Evolutionary conservation across 2,113 vertebrate species (phyloP).

Genomic region (Scatophagus argus): DNA sequence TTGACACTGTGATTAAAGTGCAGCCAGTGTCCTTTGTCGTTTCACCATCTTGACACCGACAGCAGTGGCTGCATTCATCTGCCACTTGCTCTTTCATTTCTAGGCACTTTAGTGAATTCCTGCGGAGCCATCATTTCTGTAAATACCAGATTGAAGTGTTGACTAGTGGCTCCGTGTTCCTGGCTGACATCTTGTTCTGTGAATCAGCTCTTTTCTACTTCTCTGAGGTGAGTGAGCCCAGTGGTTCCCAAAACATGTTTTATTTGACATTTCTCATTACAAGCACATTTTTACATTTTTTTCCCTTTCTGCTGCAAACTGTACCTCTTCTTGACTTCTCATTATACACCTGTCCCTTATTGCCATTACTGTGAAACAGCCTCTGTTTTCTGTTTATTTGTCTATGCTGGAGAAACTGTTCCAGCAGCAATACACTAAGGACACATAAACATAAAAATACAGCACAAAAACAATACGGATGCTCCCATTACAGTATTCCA

Average conservation of each 20-base stretch:
- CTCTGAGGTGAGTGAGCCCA: slow-evolving; percentile 91
- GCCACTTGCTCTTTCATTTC: slow-evolving; percentile 43
- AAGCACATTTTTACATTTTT: not conserved
- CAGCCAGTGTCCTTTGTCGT: not conserved
- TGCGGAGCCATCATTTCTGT: slow-evolving; percentile 98
- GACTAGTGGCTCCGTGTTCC: slow-evolving; percentile 97
- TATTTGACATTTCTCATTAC: not conserved
- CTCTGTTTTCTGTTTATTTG: not conserved
- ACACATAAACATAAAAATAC: not conserved
- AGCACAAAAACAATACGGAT: not conserved
- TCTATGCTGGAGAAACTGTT: not conserved
- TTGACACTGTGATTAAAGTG: slow-evolving; percentile 25
- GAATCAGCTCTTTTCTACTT: slow-evolving; percentile 99
- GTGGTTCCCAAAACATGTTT: not conserved
- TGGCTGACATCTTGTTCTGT: slow-evolving; percentile 98
- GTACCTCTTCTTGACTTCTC: not conserved
- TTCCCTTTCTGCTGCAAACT: not conserved
- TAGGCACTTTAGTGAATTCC: slow-evolving; percentile 98
- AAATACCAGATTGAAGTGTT: slow-evolving; percentile 99
- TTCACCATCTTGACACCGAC: not conserved
- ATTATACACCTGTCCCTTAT: not conserved
- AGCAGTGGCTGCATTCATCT: slow-evolving; percentile 16
- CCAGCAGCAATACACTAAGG: not conserved
- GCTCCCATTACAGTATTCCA: not conserved
- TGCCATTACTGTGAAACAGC: not conserved